Percentiles rank a stretch among this genome's conserved stretches.
Conservation (phyloP, 2,888 invertebrate species). For the Epiblema foenella region DNA sequence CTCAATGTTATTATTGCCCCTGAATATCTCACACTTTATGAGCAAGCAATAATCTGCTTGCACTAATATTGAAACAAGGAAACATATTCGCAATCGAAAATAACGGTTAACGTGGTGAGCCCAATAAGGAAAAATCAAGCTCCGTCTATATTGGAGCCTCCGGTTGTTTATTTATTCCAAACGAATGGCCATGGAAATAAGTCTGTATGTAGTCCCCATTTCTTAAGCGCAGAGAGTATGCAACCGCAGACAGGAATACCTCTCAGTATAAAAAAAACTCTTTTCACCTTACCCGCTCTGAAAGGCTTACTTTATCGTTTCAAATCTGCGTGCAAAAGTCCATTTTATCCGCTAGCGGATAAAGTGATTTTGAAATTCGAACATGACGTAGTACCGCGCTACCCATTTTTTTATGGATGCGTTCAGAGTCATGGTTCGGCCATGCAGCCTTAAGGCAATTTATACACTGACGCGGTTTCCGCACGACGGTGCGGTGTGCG, state of each 20-base stretch:
- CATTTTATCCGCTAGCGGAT: too few relatives aligned
- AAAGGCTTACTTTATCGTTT: too few relatives aligned
- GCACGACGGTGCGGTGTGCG: too few relatives aligned
- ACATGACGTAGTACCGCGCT: too few relatives aligned
- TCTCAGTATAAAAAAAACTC: too few relatives aligned
- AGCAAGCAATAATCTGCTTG: slow-evolving; percentile 42
- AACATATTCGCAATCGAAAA: slow-evolving; percentile 63
- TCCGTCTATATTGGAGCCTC: slow-evolving; percentile 60
- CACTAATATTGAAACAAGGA: slow-evolving; percentile 53
- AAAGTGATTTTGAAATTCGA: too few relatives aligned
- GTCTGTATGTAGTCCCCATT: slow-evolving; percentile 67
- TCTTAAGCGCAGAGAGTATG: slow-evolving; percentile 52
- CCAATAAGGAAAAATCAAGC: slow-evolving; percentile 73
- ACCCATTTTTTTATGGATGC: too few relatives aligned
- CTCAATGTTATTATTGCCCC: slow-evolving; percentile 9
- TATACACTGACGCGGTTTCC: too few relatives aligned
- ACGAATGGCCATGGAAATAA: slow-evolving; percentile 73
- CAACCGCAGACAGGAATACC: slow-evolving; percentile 14
- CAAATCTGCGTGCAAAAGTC: too few relatives aligned
- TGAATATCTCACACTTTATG: slow-evolving; percentile 19
- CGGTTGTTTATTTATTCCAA: slow-evolving; percentile 77
- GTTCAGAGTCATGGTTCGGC: too few relatives aligned
- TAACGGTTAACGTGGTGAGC: slow-evolving; percentile 64
- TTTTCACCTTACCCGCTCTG: too few relatives aligned
- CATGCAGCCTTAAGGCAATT: too few relatives aligned